Evolutionary conservation across 2,797 vertebrate species (phyloP), one percentile per base, ranked within the genome.

Genomic region (Chelon auratus): DNA sequence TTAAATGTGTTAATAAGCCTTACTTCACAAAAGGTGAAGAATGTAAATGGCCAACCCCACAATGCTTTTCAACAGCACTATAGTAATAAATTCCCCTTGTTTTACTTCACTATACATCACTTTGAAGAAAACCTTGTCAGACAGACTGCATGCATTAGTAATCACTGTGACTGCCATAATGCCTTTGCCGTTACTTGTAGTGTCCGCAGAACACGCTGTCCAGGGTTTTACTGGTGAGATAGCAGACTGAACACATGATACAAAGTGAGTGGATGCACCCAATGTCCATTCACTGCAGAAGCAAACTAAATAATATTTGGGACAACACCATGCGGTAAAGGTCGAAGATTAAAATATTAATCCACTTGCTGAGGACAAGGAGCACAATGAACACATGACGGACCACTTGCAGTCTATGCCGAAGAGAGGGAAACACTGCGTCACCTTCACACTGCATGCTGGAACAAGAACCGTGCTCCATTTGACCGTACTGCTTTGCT

Each of bases 301-400:
- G 22, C 13, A 68, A 59, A 69, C 47, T 59, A 53, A 55, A 56
- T 5, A 22, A 22, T 30, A 47, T 52, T 24, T 51, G n/a, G 0
- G 47, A 50, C 43, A 52, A 45, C 4, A 18, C 4, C 2, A 15
- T 12, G 45, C 14, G 52, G 36, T 66, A 62, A 51, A 72, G 17
- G 20, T 48, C 45, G 3, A 37, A 57, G 57, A 70, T 73, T 63
- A 18, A 72, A 80, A 68, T 77, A 77, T 75, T 15, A 65, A 82
- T 72, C 51, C 60, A 47, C 47, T 42, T 20, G 52, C 66, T 62
- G 40, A 57, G 72, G 62, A 36, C 53, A 42, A 3, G 0, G 18
- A 40, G 42, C 36, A 43, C 24, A 45, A 0, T 2, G 17, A 55
- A 60, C 7, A 39, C 15, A 58, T 37, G 22, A 30, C 72, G 48